Evolutionary conservation across 1,140 invertebrate species (phyloP).

Genomic region (Megalopta genalis): DNA sequence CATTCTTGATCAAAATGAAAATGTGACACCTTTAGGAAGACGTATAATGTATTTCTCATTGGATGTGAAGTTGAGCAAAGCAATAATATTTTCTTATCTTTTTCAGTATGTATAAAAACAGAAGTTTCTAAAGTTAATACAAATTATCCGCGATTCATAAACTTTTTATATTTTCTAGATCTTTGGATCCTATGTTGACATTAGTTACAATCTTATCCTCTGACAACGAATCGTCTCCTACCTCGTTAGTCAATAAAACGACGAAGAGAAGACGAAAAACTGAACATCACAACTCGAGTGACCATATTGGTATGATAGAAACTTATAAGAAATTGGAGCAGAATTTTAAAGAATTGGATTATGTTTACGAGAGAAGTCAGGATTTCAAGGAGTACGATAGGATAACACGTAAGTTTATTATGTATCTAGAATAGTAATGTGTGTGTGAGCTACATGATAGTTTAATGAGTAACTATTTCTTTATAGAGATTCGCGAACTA

Average conservation of each 20-base stretch:
- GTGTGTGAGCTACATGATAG: not conserved
- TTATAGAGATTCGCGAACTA: not conserved
- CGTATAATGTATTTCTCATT: constrained; percentile 79
- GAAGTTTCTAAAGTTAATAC: not conserved
- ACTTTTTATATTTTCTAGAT: constrained; percentile 66
- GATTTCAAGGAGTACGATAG: rapidly evolving
- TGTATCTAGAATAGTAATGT: not conserved
- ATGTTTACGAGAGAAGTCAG: no score
- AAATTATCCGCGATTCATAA: not conserved
- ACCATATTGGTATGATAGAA: constrained; percentile 79
- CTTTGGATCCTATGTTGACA: constrained; percentile 75
- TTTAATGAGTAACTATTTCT: not conserved
- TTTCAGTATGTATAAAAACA: constrained; percentile 75
- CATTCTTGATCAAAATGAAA: constrained; percentile 80
- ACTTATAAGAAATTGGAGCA: not conserved
- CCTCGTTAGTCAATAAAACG: constrained; percentile 62
- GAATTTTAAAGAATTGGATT: not conserved
- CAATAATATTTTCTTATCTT: constrained; percentile 80
- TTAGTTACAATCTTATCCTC: constrained; percentile 69
- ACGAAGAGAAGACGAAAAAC: constrained; percentile 78
- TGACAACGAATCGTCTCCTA: constrained; percentile 66
- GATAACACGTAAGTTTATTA: not conserved
- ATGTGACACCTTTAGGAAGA: constrained; percentile 82
- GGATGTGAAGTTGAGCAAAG: constrained; percentile 81
- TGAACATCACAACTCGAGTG: constrained; percentile 79